These are phyloP conservation scores for Acridotheres tristis DNA, from an alignment of 2,797 vertebrate species.

Conservation along the genomic window DNA sequence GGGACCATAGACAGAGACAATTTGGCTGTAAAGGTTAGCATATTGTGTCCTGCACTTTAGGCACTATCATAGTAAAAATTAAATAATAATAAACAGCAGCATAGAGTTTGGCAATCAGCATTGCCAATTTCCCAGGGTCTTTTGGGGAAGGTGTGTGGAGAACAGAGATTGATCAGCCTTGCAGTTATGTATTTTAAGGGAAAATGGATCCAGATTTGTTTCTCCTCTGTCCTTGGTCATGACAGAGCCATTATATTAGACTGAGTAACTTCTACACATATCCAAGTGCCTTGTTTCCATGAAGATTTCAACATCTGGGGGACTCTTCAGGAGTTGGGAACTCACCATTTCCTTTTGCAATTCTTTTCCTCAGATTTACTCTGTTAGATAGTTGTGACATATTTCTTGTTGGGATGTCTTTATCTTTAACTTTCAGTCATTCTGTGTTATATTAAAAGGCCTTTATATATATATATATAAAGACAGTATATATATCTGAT, in stretches of 20 bases:
- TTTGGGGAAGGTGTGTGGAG: neutral
- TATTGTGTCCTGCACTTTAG: neutral
- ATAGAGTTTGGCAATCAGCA: neutral
- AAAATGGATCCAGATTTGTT: neutral
- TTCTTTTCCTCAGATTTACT: neutral
- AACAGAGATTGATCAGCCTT: neutral
- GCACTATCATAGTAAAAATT: neutral
- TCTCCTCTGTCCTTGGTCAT: neutral
- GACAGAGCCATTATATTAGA: neutral
- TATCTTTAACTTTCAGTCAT: neutral
- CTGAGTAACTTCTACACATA: neutral
- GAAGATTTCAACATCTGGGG: neutral
- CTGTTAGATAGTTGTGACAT: neutral
- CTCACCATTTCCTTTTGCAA: neutral
- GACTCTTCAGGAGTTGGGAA: neutral
- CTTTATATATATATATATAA: neutral
- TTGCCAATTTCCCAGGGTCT: neutral
- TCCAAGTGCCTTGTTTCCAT: neutral
- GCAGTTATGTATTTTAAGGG: neutral
- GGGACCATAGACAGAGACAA: neutral
- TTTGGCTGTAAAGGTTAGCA: neutral
- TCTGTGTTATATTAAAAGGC: neutral
- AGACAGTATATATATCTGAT: neutral
- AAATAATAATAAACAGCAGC: neutral
- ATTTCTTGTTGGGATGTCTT: neutral